A percentile compares a stretch with the other conserved stretches of the same genome.
Conservation (phyloP, 2,797 vertebrate genomes). For the Buphagus erythrorhynchus region DNA sequence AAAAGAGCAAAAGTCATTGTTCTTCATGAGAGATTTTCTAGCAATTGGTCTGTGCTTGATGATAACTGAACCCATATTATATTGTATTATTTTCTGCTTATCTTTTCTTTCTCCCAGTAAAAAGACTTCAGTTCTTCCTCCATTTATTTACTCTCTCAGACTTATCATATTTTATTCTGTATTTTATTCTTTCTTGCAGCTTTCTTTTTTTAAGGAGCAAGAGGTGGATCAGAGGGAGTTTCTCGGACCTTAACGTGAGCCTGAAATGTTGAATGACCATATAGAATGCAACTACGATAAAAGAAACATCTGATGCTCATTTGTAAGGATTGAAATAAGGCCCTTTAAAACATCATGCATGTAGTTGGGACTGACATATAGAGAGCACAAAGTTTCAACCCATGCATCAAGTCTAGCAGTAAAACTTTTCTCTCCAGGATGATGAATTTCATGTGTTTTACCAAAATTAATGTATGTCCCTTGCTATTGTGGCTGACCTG, state of each 20-base stretch:
- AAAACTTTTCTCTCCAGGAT: neutral
- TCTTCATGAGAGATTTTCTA: neutral
- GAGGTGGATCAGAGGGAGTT: neutral
- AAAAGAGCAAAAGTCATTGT: neutral
- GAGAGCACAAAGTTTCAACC: neutral
- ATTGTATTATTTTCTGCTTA: neutral
- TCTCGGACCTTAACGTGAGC: neutral
- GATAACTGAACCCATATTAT: neutral
- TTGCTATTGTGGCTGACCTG: neutral
- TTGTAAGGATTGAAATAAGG: conserved; percentile 2
- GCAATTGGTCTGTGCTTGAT: neutral
- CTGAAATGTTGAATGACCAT: neutral
- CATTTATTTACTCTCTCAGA: neutral
- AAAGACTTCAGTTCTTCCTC: neutral
- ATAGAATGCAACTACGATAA: neutral
- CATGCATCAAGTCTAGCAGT: neutral
- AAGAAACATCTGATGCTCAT: conserved; percentile 41
- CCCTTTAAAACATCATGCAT: neutral
- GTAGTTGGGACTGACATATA: neutral
- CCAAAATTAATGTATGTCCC: neutral
- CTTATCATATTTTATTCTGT: neutral
- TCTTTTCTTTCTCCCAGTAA: neutral
- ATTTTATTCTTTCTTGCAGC: neutral
- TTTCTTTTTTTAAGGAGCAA: neutral
- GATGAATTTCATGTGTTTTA: neutral